Conservation (phyloP, 2,888 invertebrate species). For the Morpho deidamia region DNA sequence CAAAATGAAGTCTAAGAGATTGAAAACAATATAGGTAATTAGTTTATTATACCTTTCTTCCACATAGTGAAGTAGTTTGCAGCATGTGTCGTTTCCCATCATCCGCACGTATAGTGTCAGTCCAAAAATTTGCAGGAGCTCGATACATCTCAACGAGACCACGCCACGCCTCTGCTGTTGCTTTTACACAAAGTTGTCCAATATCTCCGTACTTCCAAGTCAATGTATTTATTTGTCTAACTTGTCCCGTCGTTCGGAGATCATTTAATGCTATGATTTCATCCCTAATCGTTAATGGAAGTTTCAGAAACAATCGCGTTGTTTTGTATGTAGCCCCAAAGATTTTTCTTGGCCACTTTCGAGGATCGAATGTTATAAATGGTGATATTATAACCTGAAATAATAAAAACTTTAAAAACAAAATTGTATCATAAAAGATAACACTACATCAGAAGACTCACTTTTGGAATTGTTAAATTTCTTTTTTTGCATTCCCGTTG, state of each 20-base stretch:
- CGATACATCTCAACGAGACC: constrained; percentile 51
- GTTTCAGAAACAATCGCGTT: constrained; percentile 38
- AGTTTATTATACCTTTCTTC: constrained; percentile 73
- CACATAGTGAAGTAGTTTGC: constrained; percentile 83
- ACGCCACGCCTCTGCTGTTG: constrained; percentile 48
- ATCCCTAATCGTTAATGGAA: constrained; percentile 50
- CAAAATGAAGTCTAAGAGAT: too few species aligned
- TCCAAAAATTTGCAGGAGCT: constrained; percentile 63
- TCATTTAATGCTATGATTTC: constrained; percentile 55
- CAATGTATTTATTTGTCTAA: constrained; percentile 47
- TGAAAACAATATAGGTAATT: not conserved
- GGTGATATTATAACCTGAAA: constrained; percentile 63
- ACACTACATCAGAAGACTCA: constrained; percentile 25
- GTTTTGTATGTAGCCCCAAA: constrained; percentile 37
- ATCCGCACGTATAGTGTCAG: constrained; percentile 77
- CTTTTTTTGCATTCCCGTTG: constrained; percentile 58
- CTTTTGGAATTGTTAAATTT: constrained; percentile 60
- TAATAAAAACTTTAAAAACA: not conserved
- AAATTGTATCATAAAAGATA: not conserved
- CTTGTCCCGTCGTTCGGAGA: constrained; percentile 48
- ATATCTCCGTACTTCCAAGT: constrained; percentile 67
- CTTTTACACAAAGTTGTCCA: constrained; percentile 53
- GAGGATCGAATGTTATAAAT: constrained; percentile 58
- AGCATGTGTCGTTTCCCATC: constrained; percentile 74
- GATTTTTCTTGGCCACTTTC: constrained; percentile 60